Evolutionary conservation across 1,140 invertebrate genomes (phyloP).

Genomic region (Aphidius gifuensis): DNA sequence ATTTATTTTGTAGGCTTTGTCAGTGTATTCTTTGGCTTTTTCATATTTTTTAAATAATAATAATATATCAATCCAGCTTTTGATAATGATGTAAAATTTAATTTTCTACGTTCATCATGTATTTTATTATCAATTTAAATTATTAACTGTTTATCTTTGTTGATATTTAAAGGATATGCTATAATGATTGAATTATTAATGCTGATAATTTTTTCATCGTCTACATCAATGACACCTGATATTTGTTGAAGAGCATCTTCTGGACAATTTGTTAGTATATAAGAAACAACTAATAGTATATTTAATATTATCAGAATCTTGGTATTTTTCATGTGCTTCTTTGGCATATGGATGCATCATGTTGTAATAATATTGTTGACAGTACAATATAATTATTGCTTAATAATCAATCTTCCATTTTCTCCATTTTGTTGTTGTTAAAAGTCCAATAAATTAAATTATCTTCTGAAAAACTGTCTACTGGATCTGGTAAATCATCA

Average conservation of each 20-base stretch:
- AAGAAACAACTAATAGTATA: constrained; percentile 73
- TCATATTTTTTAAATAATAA: constrained; percentile 69
- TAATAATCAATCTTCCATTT: constrained; percentile 63
- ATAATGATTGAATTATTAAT: constrained; percentile 48
- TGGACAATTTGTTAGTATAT: constrained; percentile 63
- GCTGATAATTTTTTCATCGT: constrained; percentile 69
- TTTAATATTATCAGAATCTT: constrained; percentile 66
- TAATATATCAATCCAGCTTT: constrained; percentile 71
- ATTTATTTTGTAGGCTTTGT: constrained; percentile 72
- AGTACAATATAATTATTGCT: constrained; percentile 76
- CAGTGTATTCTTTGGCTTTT: constrained; percentile 80
- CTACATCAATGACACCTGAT: constrained; percentile 64
- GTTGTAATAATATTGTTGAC: constrained; percentile 75
- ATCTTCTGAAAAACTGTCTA: too few species aligned
- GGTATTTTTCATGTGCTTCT: constrained; percentile 67
- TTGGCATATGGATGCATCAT: constrained; percentile 69
- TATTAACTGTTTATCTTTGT: too few species aligned
- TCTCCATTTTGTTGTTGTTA: constrained; percentile 29
- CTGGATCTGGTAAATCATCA: constrained; percentile 30
- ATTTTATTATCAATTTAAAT: too few species aligned
- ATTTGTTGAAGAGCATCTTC: constrained; percentile 76
- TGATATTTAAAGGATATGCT: too few species aligned
- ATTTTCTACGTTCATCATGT: constrained; percentile 71
- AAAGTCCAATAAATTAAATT: constrained; percentile 9
- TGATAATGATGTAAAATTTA: constrained; percentile 64